Conservation (phyloP, 2,113 vertebrate species). For the Chiloscyllium plagiosum region DNA sequence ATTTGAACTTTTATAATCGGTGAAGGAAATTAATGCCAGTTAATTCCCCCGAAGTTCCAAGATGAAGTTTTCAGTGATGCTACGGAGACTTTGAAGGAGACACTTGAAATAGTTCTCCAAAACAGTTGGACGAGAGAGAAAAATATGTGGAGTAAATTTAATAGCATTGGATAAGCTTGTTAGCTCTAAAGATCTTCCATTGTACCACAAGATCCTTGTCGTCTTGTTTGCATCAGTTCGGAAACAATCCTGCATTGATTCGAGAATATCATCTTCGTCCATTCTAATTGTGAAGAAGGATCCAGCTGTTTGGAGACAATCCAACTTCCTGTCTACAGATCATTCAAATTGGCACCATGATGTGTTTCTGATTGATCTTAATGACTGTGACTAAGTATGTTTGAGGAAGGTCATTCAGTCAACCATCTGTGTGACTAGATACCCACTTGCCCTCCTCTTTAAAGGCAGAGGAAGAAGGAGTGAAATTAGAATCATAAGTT, state of each 20-base stretch:
- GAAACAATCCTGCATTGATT: background rate
- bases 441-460: background rate
- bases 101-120: background rate
- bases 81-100: background rate
- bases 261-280: background rate
- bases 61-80: background rate
- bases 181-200: background rate
- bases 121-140: background rate
- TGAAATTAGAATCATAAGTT: background rate
- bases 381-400: background rate
- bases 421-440: background rate
- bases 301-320: background rate
- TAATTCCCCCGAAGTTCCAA: background rate
- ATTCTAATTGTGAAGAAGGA: background rate
- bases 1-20: background rate
- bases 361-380: background rate
- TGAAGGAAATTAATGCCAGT: background rate
- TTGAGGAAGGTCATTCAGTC: background rate
- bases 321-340: background rate
- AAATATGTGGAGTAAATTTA: background rate
- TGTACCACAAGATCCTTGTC: background rate
- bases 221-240: background rate
- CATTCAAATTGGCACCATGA: background rate
- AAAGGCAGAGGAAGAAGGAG: background rate
- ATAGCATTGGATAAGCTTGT: background rate